Evolutionary conservation across 2,888 invertebrate genomes (phyloP), one percentile per base, ranked within the genome.

Genomic region (Elysia crispata): DNA sequence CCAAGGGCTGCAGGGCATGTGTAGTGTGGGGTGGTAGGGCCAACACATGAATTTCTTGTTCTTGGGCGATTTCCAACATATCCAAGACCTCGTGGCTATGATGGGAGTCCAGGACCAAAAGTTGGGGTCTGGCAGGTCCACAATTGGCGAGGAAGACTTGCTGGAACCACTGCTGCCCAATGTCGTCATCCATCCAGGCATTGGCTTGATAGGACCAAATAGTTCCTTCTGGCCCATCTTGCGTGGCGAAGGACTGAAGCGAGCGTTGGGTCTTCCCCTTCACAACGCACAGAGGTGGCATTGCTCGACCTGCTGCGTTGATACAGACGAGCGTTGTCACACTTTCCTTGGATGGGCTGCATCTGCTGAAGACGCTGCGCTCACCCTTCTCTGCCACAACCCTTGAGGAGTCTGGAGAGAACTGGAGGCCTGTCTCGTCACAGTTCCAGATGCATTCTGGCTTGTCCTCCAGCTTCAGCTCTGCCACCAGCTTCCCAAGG

Each of bases 21-120:
- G 69, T 69, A 6, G 69, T 33, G 33, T 69, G 33, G 5, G 69
- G 69, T 31, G 69, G 69, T 15, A 31, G 33, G 5, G 60, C 60
- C 20, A 60, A 5, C 3, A 60, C 23, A 15, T 60, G 60, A 5
- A 60, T 23, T 3, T 60, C 60, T 18, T 60, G 3, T 60, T 60
- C 3, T 23, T 60, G 60, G 15, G 33, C 69, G 11, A 69, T 6
- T 20, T 31, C 33, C 15, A 69, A 20, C 31, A 69, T 20, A 8
- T 69, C 33, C 69, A 69, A 41, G 33, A 69, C 30, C 41, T 69
- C 41, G 41, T 69, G 69, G 69, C 54, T 81, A 75, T 15, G 57
- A 67, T 86, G 85, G 15, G 84, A 84, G 69, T 87, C 87, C 33
- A 86, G 60, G 23, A 87, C 81, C 0, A 86, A 77, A 1, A 87